Evolutionary conservation across 2,113 vertebrate genomes (phyloP).

Genomic region (Pelmatolapia mariae): DNA sequence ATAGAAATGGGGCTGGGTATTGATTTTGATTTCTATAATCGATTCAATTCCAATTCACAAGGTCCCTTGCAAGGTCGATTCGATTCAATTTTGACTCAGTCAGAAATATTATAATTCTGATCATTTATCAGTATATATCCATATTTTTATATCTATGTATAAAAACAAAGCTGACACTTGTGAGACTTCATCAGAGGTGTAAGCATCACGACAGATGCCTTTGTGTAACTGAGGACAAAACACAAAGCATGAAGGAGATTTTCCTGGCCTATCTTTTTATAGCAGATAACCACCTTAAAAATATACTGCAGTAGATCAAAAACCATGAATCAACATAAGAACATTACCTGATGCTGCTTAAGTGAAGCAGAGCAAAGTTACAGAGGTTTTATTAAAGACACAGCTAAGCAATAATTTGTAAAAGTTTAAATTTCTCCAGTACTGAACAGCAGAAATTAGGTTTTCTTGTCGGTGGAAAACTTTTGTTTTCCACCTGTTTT

Average conservation of each 20-base stretch:
- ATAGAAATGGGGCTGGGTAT: not conserved
- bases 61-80: not conserved
- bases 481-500: too few species aligned
- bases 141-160: not conserved
- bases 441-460: not conserved
- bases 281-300: not conserved
- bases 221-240: not conserved
- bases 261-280: not conserved
- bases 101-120: not conserved
- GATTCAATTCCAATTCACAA: not conserved
- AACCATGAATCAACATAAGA: not conserved
- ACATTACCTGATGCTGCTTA: not conserved
- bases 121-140: not conserved
- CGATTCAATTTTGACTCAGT: not conserved
- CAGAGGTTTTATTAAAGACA: not conserved
- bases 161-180: not conserved
- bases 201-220: not conserved
- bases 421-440: not conserved
- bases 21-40: not conserved
- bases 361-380: not conserved
- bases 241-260: not conserved
- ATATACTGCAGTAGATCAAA: not conserved
- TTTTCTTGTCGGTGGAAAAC: not conserved
- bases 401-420: not conserved
- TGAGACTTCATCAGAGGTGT: not conserved